Evolutionary conservation across 2,888 invertebrate species (phyloP).

Genomic region (Tenthredo notha): DNA sequence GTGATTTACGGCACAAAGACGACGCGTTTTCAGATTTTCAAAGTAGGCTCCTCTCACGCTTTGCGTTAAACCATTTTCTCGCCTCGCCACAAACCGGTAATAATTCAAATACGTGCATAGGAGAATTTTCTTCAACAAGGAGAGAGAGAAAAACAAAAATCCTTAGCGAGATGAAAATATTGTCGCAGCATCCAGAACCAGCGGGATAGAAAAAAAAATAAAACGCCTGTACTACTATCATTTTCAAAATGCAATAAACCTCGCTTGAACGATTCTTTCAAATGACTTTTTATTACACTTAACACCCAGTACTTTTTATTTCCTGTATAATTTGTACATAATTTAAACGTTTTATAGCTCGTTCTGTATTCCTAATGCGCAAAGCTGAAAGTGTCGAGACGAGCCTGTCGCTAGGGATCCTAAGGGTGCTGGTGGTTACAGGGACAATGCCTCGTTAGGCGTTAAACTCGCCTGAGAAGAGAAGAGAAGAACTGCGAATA

Average conservation of each 20-base stretch:
- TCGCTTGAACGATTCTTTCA: constrained; percentile 2
- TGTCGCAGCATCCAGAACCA: background rate
- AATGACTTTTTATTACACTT: constrained; percentile 13
- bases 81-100: background rate
- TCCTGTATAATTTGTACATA: constrained; percentile 69
- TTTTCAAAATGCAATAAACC: background rate
- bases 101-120: background rate
- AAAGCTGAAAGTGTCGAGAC: constrained; percentile 61
- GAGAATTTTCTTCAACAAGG: background rate
- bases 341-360: constrained; percentile 70
- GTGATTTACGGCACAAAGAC: constrained; percentile 45
- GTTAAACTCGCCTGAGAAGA: constrained; percentile 62
- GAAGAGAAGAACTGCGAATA: constrained; percentile 69
- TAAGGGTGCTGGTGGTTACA: constrained; percentile 53
- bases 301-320: constrained; percentile 39
- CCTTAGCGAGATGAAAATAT: background rate
- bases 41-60: background rate
- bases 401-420: constrained; percentile 46
- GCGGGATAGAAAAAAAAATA: background rate
- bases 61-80: background rate
- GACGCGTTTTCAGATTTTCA: constrained; percentile 5
- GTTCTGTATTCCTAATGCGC: constrained; percentile 67
- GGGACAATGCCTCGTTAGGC: constrained; percentile 75
- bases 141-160: background rate
- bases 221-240: background rate